A percentile compares a stretch with the other conserved stretches of the same genome.
Conservation (phyloP, 2,113 vertebrate genomes). For the Takifugu flavidus region DNA sequence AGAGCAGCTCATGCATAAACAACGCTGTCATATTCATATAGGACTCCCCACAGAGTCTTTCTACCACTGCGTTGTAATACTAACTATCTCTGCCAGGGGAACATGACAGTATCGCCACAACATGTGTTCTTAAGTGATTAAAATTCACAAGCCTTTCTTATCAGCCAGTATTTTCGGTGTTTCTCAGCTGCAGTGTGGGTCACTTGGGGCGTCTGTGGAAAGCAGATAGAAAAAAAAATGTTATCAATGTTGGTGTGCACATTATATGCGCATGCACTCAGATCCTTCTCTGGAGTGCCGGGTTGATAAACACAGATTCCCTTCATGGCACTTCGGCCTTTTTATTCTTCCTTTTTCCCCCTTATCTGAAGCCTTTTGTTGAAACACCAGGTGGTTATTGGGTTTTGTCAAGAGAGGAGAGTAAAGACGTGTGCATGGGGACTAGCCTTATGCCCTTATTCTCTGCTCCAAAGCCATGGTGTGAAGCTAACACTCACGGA, state of each 20-base stretch:
- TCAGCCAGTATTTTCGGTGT: conserved; percentile 46
- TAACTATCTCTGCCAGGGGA: conserved; percentile 63
- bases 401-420: conserved; percentile 53
- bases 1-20: conserved; percentile 70
- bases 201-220: conserved; percentile 55
- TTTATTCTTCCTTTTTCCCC: conserved; percentile 38
- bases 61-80: conserved; percentile 54
- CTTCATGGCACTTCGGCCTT: conserved; percentile 39
- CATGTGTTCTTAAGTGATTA: conserved; percentile 68
- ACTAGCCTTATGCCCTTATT: conserved; percentile 37
- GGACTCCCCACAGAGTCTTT: conserved; percentile 50
- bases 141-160: conserved; percentile 61
- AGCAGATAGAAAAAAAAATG: conserved; percentile 58
- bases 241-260: conserved; percentile 19
- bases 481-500: conserved; percentile 35
- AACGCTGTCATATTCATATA: conserved; percentile 66
- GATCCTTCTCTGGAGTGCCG: conserved; percentile 40
- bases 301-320: conserved; percentile 57
- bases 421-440: conserved; percentile 13
- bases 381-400: conserved; percentile 58
- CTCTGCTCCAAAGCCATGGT: conserved; percentile 31
- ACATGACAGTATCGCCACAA: conserved; percentile 67
- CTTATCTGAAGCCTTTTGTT: conserved; percentile 57
- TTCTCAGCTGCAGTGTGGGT: conserved; percentile 46
- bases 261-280: conserved; percentile 12